These are phyloP conservation scores for Eupithecia pulchellata DNA, from an alignment of 2,888 invertebrate genomes.

Conservation along the genomic window DNA sequence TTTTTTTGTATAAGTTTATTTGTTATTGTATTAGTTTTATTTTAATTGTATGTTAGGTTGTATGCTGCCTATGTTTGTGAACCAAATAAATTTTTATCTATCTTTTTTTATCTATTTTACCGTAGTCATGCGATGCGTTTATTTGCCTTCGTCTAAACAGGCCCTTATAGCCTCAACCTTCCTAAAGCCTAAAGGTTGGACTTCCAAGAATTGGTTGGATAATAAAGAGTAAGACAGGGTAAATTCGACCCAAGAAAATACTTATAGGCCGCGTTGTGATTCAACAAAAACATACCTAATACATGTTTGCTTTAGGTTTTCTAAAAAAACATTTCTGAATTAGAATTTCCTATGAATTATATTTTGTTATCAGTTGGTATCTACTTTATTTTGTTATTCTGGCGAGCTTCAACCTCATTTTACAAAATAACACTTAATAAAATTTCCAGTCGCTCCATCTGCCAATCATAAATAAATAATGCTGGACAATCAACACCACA, in stretches of 20 bases:
- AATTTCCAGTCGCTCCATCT: background rate
- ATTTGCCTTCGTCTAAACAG: background rate
- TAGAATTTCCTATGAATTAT: background rate
- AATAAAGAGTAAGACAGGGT: slow-evolving; percentile 4
- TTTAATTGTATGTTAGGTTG: no score
- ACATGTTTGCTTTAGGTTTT: background rate
- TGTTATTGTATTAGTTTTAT: no score
- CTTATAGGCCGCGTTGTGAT: background rate
- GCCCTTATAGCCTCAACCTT: background rate
- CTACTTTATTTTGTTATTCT: background rate
- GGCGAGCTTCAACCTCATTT: background rate
- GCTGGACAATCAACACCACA: no score
- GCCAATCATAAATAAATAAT: no score
- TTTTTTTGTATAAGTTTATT: no score
- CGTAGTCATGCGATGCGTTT: background rate
- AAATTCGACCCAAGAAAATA: slow-evolving; percentile 1
- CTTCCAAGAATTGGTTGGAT: slow-evolving; percentile 3
- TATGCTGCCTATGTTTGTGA: no score
- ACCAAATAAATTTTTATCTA: no score
- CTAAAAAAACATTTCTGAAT: background rate
- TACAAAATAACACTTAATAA: background rate
- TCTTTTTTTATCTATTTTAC: background rate
- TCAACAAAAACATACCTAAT: slow-evolving; percentile 2
- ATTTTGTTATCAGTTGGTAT: no score
- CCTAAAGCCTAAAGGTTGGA: background rate